Base-by-base conservation (phyloP, 2,113 vertebrate species). In the Azemiops feae region DNA sequence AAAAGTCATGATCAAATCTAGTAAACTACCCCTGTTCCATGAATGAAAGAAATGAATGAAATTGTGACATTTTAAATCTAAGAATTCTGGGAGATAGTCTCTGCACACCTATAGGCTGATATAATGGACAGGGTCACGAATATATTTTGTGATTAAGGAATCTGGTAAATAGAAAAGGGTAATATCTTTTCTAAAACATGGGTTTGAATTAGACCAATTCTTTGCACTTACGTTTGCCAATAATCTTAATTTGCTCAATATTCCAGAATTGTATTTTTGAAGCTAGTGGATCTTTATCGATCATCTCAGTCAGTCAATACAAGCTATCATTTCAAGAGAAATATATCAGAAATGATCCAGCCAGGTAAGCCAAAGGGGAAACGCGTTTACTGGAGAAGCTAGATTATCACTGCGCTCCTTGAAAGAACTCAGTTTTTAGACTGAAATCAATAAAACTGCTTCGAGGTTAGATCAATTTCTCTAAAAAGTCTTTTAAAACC, bases 371-470 rank as follows among this genome's bases (percentile, higher is more conserved):
- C 30, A 95, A 92, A 93, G 89, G 10, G 53, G 22, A 86, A 93
- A 27, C 89, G 1, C 6, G 18, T 91, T 12, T 27, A 94, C 20
- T 53, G 34, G 69, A 45, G 53, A 94, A 8, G 57, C 87, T 94
- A 88, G 90, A 93, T 5, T 92, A 95, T 27, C 95, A 89, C 52
- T 87, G 18, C 9, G 2, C n/a, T 0, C 0, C 0, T 69, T 95
- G 91, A 94, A 69, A 86, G 92, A 30, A 43, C 89, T 60, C 39
- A 89, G 96, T 93, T 93, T 93, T 90, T 34, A 74, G 27, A 90
- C 88, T 85, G 23, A 45, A 87, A 96, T 92, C 12, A 0, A 89
- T 93, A 89, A 94, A 93, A 91, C 8, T 43, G 87, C 94, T 94
- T 60, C 90, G 34, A 12, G 94, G 64, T 27, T 39, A 89, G 43